Percentiles rank a stretch among this genome's conserved stretches.
These are phyloP conservation scores for Sipha maydis DNA, from an alignment of 2,888 invertebrate genomes.

Conservation along the genomic window DNA sequence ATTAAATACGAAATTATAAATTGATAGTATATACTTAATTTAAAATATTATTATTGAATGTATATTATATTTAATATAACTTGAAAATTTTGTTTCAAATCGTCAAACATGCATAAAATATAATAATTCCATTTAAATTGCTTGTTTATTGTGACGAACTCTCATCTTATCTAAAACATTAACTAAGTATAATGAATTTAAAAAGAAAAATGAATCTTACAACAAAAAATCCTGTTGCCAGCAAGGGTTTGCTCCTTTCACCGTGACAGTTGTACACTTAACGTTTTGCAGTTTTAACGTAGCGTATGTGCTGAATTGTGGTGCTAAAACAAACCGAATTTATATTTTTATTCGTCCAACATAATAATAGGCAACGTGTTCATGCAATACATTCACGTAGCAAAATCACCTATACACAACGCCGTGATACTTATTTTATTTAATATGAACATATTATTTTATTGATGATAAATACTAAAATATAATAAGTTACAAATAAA, in stretches of 20 bases:
- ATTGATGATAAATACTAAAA: no score
- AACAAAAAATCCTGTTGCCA: constrained; percentile 99
- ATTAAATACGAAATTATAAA: no score
- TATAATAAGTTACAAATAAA: no score
- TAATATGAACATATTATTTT: background rate
- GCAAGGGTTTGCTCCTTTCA: constrained; percentile 93
- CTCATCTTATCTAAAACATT: background rate
- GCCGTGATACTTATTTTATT: constrained; percentile 14
- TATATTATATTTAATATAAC: background rate
- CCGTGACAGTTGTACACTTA: constrained; percentile 96
- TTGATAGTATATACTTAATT: no score
- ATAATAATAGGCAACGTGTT: background rate
- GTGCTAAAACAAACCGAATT: constrained; percentile 72
- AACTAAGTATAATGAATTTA: background rate
- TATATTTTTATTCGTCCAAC: background rate
- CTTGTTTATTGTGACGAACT: background rate
- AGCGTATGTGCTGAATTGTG: constrained; percentile 95
- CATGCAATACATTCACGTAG: constrained; percentile 1
- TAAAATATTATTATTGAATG: no score
- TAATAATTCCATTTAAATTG: background rate
- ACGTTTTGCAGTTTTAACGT: constrained; percentile 97
- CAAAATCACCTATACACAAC: constrained; percentile 26
- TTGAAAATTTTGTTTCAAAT: background rate
- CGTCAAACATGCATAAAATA: background rate
- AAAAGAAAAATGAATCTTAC: constrained; percentile 76